Conservation (phyloP, 30 jellyfish, hydroid and myxozoan genomes). For the Catostylus mosaicus region DNA sequence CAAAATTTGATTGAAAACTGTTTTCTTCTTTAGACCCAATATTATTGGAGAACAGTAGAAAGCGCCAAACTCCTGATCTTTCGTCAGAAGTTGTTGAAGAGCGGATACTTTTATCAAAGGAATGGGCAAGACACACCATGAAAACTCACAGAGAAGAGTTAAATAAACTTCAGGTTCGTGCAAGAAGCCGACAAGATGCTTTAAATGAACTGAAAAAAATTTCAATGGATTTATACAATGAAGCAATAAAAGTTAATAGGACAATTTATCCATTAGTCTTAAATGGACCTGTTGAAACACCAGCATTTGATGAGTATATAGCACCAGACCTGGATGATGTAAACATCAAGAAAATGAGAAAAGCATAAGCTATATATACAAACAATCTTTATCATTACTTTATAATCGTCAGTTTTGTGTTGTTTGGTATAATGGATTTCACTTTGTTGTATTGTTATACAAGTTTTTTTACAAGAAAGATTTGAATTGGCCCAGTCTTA, state of each 20-base stretch:
- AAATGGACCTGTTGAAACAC: conserved; percentile 92
- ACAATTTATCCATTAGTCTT: conserved; percentile 76
- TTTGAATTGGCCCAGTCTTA: too few relatives aligned
- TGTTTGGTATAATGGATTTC: too few relatives aligned
- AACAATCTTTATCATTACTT: too few relatives aligned
- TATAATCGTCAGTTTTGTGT: too few relatives aligned
- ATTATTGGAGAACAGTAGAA: conserved; percentile 67
- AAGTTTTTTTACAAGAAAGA: too few relatives aligned
- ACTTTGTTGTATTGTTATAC: too few relatives aligned
- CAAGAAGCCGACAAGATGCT: conserved; percentile 86
- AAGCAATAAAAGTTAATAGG: conserved; percentile 79
- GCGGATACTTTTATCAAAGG: conserved; percentile 72
- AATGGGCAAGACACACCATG: conserved; percentile 90
- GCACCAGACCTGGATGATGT: conserved; percentile 94
- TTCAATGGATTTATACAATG: conserved; percentile 69
- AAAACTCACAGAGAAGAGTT: conserved; percentile 66
- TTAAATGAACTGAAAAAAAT: conserved; percentile 81
- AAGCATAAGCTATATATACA: background rate
- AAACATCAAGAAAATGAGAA: conserved; percentile 27
- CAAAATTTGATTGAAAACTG: too few relatives aligned
- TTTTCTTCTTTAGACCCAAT: conserved; percentile 55
- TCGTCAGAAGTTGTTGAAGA: conserved; percentile 70
- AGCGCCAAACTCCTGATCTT: conserved; percentile 49
- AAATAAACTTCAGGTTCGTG: conserved; percentile 61
- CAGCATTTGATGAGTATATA: conserved; percentile 75